Evolutionary conservation across 2,113 vertebrate genomes (phyloP).

Genomic region (Halichoerus grypus): DNA sequence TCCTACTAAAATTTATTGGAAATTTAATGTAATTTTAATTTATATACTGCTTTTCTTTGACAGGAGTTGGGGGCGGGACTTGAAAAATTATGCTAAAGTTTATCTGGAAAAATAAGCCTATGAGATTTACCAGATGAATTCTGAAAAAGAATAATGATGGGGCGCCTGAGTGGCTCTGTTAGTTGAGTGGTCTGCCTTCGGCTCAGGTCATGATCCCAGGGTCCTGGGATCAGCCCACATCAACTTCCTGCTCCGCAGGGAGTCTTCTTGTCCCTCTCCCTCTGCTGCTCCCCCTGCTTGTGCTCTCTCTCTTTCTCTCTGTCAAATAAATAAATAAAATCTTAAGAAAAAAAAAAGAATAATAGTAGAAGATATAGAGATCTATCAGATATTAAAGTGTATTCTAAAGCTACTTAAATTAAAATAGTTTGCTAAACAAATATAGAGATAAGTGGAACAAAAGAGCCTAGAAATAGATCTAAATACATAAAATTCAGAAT

Average conservation of each 20-base stretch:
- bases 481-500: constrained; percentile 19
- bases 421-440: constrained; percentile 39
- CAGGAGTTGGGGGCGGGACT: background rate
- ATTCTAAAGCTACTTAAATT: constrained; percentile 40
- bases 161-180: background rate
- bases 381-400: background rate
- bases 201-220: background rate
- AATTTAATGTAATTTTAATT: constrained; percentile 44
- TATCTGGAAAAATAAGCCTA: background rate
- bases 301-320: background rate
- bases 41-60: constrained; percentile 25
- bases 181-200: background rate
- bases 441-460: background rate
- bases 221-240: background rate
- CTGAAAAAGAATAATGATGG: background rate
- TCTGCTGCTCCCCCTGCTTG: background rate
- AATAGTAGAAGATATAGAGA: background rate
- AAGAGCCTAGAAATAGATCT: constrained; percentile 19
- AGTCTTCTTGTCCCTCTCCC: background rate
- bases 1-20: constrained; percentile 20
- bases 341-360: background rate
- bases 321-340: background rate
- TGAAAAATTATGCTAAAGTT: background rate
- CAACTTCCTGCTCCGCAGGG: background rate
- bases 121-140: constrained; percentile 41